Percentiles rank a stretch among this genome's conserved stretches.
These are phyloP conservation scores for Sarcophaga caerulescens DNA, from an alignment of 2,888 invertebrate species.

Conservation along the genomic window DNA sequence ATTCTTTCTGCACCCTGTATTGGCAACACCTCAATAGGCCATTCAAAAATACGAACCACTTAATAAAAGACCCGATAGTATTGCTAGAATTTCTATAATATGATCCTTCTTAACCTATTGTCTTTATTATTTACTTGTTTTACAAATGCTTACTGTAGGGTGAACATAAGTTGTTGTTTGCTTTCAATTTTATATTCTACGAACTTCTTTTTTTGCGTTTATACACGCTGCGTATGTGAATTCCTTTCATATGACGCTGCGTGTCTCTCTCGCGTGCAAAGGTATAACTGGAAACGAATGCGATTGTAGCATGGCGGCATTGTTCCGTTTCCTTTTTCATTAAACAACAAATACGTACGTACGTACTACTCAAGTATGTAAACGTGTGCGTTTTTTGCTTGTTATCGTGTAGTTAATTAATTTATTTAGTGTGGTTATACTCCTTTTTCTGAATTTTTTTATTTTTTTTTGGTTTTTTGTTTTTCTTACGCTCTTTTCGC, in stretches of 20 bases:
- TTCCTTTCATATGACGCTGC: background rate
- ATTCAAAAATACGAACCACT: too few species aligned
- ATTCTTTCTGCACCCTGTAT: too few species aligned
- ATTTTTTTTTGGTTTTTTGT: background rate
- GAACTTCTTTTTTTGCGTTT: background rate
- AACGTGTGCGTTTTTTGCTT: constrained; percentile 58
- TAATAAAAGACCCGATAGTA: too few species aligned
- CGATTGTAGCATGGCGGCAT: constrained; percentile 26
- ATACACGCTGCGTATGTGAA: background rate
- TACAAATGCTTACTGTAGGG: too few species aligned
- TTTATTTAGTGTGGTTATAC: constrained; percentile 76
- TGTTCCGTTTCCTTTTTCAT: constrained; percentile 53
- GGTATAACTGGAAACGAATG: background rate
- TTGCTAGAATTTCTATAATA: too few species aligned
- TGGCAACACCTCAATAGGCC: too few species aligned
- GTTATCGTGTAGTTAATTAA: constrained; percentile 77
- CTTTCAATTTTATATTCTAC: background rate
- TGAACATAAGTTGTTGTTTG: too few species aligned
- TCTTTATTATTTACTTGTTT: too few species aligned
- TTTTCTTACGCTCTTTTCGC: constrained; percentile 66
- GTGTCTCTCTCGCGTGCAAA: background rate
- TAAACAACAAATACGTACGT: constrained; percentile 36
- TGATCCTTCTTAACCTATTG: too few species aligned
- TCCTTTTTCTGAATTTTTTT: background rate
- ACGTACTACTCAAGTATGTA: constrained; percentile 35